phyloP scores from a whole-genome alignment of 2,113 vertebrate genomes.

The Numenius arquata region DNA sequence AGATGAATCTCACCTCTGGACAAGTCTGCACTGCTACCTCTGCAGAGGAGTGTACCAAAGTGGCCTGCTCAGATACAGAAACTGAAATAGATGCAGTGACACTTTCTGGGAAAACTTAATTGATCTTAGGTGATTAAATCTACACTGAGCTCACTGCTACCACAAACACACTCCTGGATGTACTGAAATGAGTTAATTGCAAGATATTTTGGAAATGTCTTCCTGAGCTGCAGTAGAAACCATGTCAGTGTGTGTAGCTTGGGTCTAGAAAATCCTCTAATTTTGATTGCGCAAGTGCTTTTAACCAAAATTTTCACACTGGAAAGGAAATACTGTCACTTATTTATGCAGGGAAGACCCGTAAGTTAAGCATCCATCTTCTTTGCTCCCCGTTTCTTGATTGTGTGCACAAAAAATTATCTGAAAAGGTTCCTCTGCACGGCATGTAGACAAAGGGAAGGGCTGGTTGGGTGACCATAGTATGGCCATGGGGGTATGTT shows the following conservation, averaged over 20 bases:
- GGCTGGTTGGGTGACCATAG: not conserved
- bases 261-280: not conserved
- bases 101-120: not conserved
- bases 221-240: not conserved
- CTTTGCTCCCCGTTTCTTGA: not conserved
- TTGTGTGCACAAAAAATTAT: not conserved
- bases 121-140: not conserved
- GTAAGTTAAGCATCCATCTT: not conserved
- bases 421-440: rapidly evolving
- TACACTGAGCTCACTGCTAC: not conserved
- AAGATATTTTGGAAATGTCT: not conserved
- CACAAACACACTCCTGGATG: not conserved
- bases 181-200: not conserved
- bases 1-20: not conserved
- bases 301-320: not conserved
- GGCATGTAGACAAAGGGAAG: not conserved
- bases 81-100: not conserved
- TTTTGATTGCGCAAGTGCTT: not conserved
- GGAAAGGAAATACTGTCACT: not conserved
- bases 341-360: not conserved
- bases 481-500: not conserved
- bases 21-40: not conserved
- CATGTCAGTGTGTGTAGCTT: not conserved
- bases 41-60: not conserved
- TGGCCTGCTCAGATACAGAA: not conserved